Evolutionary conservation across 2,888 invertebrate genomes (phyloP).

Genomic region (Bugula neritina): DNA sequence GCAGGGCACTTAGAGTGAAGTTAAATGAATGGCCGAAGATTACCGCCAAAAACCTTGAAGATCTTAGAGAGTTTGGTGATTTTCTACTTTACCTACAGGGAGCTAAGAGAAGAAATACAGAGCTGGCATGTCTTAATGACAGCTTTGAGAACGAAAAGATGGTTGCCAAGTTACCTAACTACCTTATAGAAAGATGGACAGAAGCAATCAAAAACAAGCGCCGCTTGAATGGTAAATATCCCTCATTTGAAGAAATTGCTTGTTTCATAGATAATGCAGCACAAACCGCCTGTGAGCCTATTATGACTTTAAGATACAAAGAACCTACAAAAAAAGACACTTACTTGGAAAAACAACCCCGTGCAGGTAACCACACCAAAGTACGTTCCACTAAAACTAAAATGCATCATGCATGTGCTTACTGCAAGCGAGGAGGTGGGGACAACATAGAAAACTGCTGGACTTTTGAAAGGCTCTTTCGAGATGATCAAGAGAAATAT

Average conservation of each 20-base stretch:
- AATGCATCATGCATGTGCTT: not conserved
- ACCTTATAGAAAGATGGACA: not conserved
- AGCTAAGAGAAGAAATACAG: not conserved
- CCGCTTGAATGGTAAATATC: not conserved
- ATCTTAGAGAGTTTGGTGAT: not conserved
- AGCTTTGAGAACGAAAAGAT: not conserved
- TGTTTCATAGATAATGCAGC: not conserved
- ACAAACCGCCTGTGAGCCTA: not conserved
- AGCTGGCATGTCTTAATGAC: not conserved
- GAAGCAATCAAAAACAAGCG: slow-evolving; percentile 1
- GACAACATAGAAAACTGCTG: not conserved
- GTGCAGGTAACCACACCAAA: not conserved
- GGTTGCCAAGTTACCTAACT: not conserved
- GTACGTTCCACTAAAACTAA: not conserved
- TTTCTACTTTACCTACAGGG: not conserved
- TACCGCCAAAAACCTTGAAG: not conserved
- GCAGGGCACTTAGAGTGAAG: not conserved
- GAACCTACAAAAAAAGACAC: not conserved
- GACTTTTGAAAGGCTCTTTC: not conserved
- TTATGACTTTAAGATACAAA: not conserved
- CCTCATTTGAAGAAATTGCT: not conserved
- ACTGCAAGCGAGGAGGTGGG: not conserved
- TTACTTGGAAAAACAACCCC: not conserved
- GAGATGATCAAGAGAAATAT: not conserved
- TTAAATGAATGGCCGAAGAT: not conserved